phyloP scores from a whole-genome alignment of 2,797 vertebrate genomes.

The Pseudochaenichthys georgianus region DNA sequence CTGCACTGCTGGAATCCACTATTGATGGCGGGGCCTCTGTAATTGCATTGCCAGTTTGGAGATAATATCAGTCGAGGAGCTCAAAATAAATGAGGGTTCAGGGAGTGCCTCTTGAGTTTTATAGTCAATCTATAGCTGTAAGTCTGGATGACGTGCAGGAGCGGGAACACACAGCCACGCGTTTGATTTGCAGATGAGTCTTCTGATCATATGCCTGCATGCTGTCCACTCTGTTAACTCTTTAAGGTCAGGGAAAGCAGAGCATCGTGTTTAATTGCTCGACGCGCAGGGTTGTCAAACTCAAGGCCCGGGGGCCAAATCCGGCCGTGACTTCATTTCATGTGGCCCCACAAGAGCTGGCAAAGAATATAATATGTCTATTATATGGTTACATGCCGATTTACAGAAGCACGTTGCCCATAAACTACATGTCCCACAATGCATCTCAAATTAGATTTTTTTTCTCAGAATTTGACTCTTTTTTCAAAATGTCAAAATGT shows the following conservation, averaged over 20 bases:
- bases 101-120: conserved; percentile 57
- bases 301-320: no score
- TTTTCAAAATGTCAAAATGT: no score
- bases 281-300: no score
- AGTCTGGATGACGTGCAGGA: conserved; percentile 34
- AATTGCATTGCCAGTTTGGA: conserved; percentile 67
- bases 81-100: conserved; percentile 59
- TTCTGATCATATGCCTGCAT: conserved; percentile 11
- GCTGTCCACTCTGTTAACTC: neutral
- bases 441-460: no score
- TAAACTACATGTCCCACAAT: no score
- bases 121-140: conserved; percentile 52
- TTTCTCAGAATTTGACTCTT: no score
- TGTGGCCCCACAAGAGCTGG: no score
- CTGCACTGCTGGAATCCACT: conserved; percentile 61
- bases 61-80: conserved; percentile 70
- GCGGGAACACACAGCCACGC: conserved; percentile 21
- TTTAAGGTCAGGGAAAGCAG: conserved; percentile 10
- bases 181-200: conserved; percentile 39
- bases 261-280: conserved; percentile 37
- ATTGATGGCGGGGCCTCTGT: conserved; percentile 67
- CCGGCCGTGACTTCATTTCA: no score
- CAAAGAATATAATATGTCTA: no score
- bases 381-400: no score
- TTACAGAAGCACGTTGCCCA: no score